Percentiles rank a stretch among this genome's conserved stretches.
These are phyloP conservation scores for Odontocolon sp. DNA, from an alignment of 2,888 invertebrate genomes.

Conservation along the genomic window DNA sequence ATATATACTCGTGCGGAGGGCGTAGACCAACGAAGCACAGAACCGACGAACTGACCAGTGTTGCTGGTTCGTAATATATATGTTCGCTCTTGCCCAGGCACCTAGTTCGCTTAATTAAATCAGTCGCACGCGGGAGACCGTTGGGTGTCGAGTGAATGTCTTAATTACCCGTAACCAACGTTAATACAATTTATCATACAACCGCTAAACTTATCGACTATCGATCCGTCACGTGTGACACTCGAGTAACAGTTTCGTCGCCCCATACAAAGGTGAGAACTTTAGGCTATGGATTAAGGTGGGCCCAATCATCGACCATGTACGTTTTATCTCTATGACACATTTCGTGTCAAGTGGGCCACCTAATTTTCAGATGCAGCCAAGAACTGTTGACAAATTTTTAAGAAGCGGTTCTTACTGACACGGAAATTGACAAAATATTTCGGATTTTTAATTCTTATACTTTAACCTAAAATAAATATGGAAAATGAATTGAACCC, in stretches of 20 bases:
- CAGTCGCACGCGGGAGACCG: conserved; percentile 56
- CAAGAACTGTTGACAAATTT: no score
- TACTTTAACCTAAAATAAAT: no score
- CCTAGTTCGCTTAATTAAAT: conserved; percentile 67
- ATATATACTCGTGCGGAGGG: conserved; percentile 38
- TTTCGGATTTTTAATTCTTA: no score
- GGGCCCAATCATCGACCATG: no score
- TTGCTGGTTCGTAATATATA: not conserved
- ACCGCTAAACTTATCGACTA: conserved; percentile 25
- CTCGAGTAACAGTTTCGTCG: not conserved
- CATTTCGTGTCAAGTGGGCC: no score
- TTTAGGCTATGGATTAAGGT: not conserved
- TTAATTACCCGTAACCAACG: conserved; percentile 64
- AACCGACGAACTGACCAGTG: conserved; percentile 6
- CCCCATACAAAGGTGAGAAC: not conserved
- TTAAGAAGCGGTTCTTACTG: no score
- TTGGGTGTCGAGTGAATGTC: conserved; percentile 62
- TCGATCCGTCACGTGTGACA: conserved; percentile 5
- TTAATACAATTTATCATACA: conserved; percentile 36
- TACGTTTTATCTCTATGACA: no score
- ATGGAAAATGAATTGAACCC: no score
- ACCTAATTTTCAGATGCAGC: no score
- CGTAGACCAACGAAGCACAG: conserved; percentile 29
- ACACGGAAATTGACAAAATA: no score
- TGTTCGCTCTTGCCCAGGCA: not conserved